A percentile compares a stretch with the other conserved stretches of the same genome.
Conservation (phyloP, 2,888 invertebrate genomes). For the Liodrosophila aerea region DNA sequence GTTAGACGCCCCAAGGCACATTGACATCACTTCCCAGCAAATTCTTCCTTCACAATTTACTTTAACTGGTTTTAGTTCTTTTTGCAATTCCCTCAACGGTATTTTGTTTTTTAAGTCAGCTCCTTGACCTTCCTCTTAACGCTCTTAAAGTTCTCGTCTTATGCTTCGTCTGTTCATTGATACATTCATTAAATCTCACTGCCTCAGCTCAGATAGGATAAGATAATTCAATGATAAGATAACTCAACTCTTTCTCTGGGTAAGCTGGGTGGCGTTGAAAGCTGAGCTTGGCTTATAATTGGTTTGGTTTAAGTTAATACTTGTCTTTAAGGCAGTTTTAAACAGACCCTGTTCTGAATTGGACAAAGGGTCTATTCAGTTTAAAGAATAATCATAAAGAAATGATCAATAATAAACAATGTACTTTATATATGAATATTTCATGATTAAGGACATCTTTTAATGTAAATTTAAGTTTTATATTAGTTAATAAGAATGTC, state of each 20-base stretch:
- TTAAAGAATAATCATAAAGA: no score
- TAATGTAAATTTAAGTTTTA: no score
- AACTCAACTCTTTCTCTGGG: conserved; percentile 11
- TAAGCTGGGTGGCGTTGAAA: conserved; percentile 44
- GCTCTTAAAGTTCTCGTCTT: not conserved
- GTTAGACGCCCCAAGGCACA: conserved; percentile 36
- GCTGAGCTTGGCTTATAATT: not conserved
- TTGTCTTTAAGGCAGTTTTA: no score
- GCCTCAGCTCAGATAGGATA: conserved; percentile 61
- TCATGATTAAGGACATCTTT: no score
- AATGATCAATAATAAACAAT: no score
- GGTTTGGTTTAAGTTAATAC: not conserved
- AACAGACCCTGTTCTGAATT: no score
- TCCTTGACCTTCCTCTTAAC: not conserved
- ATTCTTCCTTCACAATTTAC: not conserved
- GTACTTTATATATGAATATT: no score
- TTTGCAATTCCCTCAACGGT: not conserved
- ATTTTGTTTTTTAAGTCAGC: conserved; percentile 27
- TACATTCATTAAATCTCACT: conserved; percentile 47
- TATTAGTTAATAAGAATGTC: no score
- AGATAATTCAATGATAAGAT: not conserved
- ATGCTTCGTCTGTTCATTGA: conserved; percentile 5
- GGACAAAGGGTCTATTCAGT: no score
- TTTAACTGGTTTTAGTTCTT: not conserved
- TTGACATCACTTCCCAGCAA: conserved; percentile 11